Percentiles rank a stretch among this genome's conserved stretches.
These are phyloP conservation scores for Drosophila fungiperda DNA, from an alignment of 2,888 invertebrate species.

Conservation along the genomic window DNA sequence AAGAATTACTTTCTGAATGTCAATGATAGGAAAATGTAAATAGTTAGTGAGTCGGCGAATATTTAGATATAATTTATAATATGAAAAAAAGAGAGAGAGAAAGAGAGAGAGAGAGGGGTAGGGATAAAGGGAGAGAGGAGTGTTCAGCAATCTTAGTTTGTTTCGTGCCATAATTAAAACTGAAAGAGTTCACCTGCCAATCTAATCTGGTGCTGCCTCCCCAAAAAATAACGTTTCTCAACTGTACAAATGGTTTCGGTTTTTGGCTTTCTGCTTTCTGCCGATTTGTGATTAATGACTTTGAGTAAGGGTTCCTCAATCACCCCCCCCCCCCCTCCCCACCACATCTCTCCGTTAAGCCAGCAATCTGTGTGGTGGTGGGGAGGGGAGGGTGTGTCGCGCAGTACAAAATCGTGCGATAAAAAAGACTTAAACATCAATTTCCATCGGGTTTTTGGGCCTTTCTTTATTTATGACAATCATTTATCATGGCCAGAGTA, in stretches of 20 bases:
- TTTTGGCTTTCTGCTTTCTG: conserved; percentile 60
- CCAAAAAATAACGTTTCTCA: conserved; percentile 21
- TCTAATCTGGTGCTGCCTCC: conserved; percentile 28
- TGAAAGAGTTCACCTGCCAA: conserved; percentile 54
- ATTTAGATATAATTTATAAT: not conserved
- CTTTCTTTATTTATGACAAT: conserved; percentile 83
- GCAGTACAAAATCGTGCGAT: conserved; percentile 76
- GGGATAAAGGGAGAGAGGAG: too few species aligned
- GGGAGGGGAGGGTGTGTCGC: conserved; percentile 32
- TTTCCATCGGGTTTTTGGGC: conserved; percentile 71
- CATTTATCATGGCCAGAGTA: conserved; percentile 80
- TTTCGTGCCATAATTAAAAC: conserved; percentile 58
- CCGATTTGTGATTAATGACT: conserved; percentile 78
- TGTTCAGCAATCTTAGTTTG: not conserved
- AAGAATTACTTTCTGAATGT: not conserved
- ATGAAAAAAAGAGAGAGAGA: not conserved
- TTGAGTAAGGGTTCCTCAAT: conserved; percentile 28
- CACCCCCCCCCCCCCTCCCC: fast-evolving
- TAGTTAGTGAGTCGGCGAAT: not conserved
- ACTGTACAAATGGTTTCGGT: conserved; percentile 65
- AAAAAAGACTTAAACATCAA: conserved; percentile 80
- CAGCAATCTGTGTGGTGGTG: conserved; percentile 8
- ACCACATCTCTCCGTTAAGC: not conserved
- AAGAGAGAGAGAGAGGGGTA: too few species aligned
- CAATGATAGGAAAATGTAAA: not conserved